Evolutionary conservation across 2,113 vertebrate genomes (phyloP).

Genomic region (Thymallus thymallus): DNA sequence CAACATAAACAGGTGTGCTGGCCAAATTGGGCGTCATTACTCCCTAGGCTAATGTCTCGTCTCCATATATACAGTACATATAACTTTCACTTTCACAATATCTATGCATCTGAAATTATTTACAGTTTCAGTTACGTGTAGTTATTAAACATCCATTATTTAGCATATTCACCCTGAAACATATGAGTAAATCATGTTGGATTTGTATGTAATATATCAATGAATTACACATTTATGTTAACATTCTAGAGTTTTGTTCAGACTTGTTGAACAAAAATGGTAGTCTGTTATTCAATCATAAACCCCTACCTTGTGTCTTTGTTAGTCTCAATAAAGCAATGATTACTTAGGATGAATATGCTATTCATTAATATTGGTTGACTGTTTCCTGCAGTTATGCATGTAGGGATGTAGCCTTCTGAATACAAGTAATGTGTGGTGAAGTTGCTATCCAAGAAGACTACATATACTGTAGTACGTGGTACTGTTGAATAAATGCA

Average conservation of each 20-base stretch:
- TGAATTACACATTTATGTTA: neutral
- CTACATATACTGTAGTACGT: too few species aligned
- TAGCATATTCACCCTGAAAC: constrained; percentile 31
- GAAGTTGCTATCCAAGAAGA: too few species aligned
- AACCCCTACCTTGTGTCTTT: too few species aligned
- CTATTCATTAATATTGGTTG: too few species aligned
- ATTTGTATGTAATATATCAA: neutral
- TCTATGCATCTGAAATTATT: constrained; percentile 58
- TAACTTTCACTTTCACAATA: constrained; percentile 42
- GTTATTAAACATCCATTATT: constrained; percentile 42
- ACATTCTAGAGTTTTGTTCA: neutral
- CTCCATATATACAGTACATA: constrained; percentile 43
- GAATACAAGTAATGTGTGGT: neutral
- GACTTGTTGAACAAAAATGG: too few species aligned
- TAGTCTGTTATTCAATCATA: too few species aligned
- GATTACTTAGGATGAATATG: too few species aligned
- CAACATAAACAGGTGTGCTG: constrained; percentile 73
- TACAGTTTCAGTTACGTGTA: constrained; percentile 44
- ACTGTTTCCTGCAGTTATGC: too few species aligned
- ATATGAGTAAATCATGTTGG: neutral
- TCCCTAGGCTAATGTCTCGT: constrained; percentile 60
- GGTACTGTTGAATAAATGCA: neutral
- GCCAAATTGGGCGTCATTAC: constrained; percentile 65
- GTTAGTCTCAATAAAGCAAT: too few species aligned
- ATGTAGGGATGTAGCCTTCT: neutral